Conservation (phyloP, 2,888 invertebrate genomes). For the Chaetogeoica ovagalla region DNA sequence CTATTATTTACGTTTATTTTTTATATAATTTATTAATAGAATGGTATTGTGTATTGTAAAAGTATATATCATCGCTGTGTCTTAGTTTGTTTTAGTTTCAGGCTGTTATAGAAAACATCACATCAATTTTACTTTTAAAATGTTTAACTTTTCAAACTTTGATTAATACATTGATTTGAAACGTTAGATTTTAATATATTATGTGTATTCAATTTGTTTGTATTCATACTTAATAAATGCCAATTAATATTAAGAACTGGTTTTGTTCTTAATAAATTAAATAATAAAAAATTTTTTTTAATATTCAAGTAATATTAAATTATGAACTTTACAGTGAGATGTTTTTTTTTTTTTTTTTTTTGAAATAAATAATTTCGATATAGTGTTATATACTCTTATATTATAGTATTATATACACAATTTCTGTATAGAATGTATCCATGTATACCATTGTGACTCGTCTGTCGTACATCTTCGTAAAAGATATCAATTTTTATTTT, state of each 20-base stretch:
- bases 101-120: not conserved
- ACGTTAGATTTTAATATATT: not conserved
- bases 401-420: too few species aligned
- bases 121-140: not conserved
- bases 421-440: too few species aligned
- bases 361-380: not conserved
- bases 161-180: not conserved
- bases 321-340: not conserved
- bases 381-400: not conserved
- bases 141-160: not conserved
- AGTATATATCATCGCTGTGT: not conserved
- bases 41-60: too few species aligned
- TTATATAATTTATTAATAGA: too few species aligned
- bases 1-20: too few species aligned
- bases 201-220: not conserved
- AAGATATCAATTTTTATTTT: constrained; percentile 6
- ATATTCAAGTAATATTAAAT: not conserved
- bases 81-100: too few species aligned
- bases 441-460: not conserved
- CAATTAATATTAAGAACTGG: not conserved
- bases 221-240: not conserved
- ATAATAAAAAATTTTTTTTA: too few species aligned
- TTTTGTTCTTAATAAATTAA: not conserved
- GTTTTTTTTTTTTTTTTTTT: not conserved
- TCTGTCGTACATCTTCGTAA: not conserved